These are phyloP conservation scores for Thamnophis elegans DNA, from an alignment of 2,797 vertebrate species.

Conservation along the genomic window DNA sequence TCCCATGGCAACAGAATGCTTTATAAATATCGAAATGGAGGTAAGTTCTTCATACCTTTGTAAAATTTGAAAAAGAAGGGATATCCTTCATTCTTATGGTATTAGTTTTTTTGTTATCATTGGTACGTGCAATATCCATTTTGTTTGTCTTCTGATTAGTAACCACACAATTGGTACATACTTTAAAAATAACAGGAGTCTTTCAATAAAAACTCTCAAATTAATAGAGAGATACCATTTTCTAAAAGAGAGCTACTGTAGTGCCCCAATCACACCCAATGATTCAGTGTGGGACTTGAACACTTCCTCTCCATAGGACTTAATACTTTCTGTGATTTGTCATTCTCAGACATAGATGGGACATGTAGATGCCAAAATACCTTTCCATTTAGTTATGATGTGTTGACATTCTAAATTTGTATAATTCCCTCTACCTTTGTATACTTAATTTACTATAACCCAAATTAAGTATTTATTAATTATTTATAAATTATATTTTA, in stretches of 20 bases:
- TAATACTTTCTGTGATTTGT: not conserved
- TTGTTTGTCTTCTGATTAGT: not conserved
- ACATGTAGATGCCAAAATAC: not conserved
- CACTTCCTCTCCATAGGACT: not conserved
- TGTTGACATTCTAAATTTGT: not conserved
- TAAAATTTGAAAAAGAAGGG: not conserved
- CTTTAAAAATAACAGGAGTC: not conserved
- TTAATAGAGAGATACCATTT: not conserved
- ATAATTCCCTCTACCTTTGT: not conserved
- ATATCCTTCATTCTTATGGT: not conserved
- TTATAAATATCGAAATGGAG: not conserved
- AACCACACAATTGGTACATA: not conserved
- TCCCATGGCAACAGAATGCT: not conserved
- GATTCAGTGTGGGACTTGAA: not conserved
- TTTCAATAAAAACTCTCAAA: not conserved
- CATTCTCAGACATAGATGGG: not conserved
- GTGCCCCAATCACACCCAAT: not conserved
- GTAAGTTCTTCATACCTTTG: not conserved
- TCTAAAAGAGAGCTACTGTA: not conserved
- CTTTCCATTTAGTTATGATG: not conserved
- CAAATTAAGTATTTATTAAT: not conserved
- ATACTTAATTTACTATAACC: not conserved
- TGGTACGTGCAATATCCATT: not conserved
- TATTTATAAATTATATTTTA: not conserved
- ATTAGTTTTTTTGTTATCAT: not conserved